Conservation (phyloP, 2,113 vertebrate species). For the Misgurnus mizolepis region DNA sequence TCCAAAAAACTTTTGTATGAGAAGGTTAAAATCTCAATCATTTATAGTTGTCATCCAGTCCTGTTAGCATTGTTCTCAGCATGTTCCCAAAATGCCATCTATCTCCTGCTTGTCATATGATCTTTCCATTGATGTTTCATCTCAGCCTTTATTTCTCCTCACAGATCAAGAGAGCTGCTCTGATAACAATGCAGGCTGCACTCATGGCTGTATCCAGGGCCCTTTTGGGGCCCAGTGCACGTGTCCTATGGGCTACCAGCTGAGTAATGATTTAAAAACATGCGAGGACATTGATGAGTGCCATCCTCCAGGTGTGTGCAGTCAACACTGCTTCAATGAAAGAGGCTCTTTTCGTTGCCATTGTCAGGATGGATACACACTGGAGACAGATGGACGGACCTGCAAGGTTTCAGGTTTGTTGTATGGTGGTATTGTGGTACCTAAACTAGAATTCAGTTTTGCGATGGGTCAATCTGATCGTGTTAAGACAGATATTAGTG, state of each 20-base stretch:
- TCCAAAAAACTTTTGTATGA: too few relatives aligned
- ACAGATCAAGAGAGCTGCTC: constrained; percentile 91
- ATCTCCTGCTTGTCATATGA: neutral
- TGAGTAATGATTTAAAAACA: constrained; percentile 94
- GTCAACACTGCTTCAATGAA: constrained; percentile 92
- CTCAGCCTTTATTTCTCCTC: neutral
- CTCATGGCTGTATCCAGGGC: constrained; percentile 91
- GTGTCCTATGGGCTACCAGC: constrained; percentile 86
- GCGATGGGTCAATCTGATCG: constrained; percentile 30
- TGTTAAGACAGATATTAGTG: constrained; percentile 48
- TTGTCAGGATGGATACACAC: constrained; percentile 85
- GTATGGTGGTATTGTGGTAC: neutral
- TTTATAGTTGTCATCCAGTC: neutral
- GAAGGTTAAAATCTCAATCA: too few relatives aligned
- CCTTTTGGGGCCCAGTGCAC: constrained; percentile 93
- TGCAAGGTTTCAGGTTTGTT: constrained; percentile 92
- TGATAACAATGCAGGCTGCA: constrained; percentile 93
- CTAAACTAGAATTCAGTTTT: constrained; percentile 38
- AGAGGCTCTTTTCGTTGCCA: constrained; percentile 92
- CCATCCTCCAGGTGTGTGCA: constrained; percentile 85
- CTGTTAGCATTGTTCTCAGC: neutral
- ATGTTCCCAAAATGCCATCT: constrained; percentile 24
- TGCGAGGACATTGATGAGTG: constrained; percentile 95
- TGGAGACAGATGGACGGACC: constrained; percentile 84
- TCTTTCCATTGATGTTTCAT: constrained; percentile 23